phyloP scores from a whole-genome alignment of 2,888 invertebrate species.

The Apamea sordens region DNA sequence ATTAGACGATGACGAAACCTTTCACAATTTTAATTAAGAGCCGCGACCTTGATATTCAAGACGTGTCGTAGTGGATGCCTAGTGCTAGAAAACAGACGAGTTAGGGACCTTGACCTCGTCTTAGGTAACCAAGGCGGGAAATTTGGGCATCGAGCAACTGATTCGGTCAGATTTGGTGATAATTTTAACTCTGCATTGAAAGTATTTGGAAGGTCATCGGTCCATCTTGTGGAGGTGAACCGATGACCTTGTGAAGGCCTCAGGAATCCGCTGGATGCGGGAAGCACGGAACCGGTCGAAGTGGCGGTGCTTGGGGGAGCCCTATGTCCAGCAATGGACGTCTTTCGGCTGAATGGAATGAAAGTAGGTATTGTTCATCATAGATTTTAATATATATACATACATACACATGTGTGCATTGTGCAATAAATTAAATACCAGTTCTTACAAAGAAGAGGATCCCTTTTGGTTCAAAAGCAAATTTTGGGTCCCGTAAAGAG shows the following conservation, averaged over 20 bases:
- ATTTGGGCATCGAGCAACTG: slow-evolving; percentile 20
- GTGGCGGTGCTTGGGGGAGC: neutral
- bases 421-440: neutral
- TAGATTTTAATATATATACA: neutral
- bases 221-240: too few relatives aligned
- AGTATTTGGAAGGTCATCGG: neutral
- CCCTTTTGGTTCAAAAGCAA: neutral
- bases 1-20: slow-evolving; percentile 32
- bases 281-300: neutral
- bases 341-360: too few relatives aligned
- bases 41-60: slow-evolving; percentile 43
- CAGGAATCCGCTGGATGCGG: neutral
- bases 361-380: too few relatives aligned
- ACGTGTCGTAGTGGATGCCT: slow-evolving; percentile 15
- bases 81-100: slow-evolving; percentile 12
- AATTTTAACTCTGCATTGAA: neutral
- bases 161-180: slow-evolving; percentile 14
- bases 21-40: slow-evolving; percentile 24
- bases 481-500: neutral
- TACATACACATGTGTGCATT: neutral
- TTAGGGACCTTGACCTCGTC: slow-evolving; percentile 34
- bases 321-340: neutral
- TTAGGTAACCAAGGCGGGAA: slow-evolving; percentile 26
- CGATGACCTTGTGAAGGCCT: too few relatives aligned
- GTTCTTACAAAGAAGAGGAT: neutral